Conservation (phyloP, 53 echinoderm and acorn worm genomes). For the Patiria pectinifera region DNA sequence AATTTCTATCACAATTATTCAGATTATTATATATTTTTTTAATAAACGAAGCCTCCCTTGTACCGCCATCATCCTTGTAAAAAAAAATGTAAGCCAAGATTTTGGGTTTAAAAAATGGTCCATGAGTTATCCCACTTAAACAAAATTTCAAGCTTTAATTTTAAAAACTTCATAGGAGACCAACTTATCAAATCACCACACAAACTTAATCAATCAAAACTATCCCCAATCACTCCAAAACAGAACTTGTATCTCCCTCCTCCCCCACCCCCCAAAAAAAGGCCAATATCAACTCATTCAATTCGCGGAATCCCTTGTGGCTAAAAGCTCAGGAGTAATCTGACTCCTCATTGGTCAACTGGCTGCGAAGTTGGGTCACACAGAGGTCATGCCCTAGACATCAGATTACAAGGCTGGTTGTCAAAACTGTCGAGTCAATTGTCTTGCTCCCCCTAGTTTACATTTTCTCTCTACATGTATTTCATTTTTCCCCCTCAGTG, state of each 20-base stretch:
- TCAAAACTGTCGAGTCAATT: background rate
- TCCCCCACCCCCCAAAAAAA: background rate
- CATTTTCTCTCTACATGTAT: background rate
- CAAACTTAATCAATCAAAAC: too few species aligned
- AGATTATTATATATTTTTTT: too few species aligned
- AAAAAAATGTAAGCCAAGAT: too few species aligned
- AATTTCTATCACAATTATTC: too few species aligned
- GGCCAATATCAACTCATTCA: background rate
- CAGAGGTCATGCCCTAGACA: slow-evolving; percentile 23
- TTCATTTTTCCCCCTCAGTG: background rate
- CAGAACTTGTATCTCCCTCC: background rate
- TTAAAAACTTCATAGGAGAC: too few species aligned
- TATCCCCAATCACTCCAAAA: too few species aligned
- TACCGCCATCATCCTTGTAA: too few species aligned
- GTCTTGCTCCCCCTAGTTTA: background rate
- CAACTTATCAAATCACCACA: too few species aligned
- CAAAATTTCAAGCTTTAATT: too few species aligned
- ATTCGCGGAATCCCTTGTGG: background rate
- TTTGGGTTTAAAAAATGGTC: too few species aligned
- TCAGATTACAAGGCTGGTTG: slow-evolving; percentile 52
- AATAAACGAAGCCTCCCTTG: too few species aligned
- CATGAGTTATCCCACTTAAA: too few species aligned
- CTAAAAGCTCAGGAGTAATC: background rate
- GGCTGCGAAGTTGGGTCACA: slow-evolving; percentile 32
- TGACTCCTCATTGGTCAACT: slow-evolving; percentile 13